Conservation (phyloP, 2,113 vertebrate genomes). For the Pygoscelis antarcticus region DNA sequence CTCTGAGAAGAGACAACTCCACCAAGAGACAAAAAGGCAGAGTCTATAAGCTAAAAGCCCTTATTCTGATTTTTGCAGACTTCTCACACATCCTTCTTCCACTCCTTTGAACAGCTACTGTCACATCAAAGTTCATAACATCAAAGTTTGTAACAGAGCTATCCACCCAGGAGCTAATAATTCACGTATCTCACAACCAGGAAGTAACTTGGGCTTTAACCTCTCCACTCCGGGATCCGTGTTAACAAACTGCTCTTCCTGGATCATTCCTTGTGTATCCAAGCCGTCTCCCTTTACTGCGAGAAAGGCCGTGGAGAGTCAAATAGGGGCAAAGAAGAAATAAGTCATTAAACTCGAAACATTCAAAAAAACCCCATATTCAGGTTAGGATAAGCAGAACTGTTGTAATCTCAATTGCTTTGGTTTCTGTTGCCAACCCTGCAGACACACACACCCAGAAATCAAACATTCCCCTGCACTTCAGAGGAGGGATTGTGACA, state of each 20-base stretch:
- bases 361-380: neutral
- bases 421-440: neutral
- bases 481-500: constrained; percentile 13
- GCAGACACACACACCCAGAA: constrained; percentile 15
- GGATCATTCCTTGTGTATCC: neutral
- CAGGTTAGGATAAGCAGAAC: neutral
- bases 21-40: neutral
- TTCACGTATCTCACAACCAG: neutral
- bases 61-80: neutral
- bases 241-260: neutral
- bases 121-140: constrained; percentile 25
- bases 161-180: constrained; percentile 10
- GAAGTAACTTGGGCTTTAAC: neutral
- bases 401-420: neutral
- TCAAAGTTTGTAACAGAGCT: neutral
- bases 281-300: neutral
- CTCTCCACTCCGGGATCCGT: neutral
- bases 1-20: neutral
- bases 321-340: neutral
- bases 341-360: neutral
- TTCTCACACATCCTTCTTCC: neutral
- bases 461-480: constrained; percentile 33
- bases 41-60: neutral
- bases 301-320: neutral
- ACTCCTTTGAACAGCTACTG: neutral